Conservation (phyloP, 2,797 vertebrate genomes). For the Eulemur rubriventer region DNA sequence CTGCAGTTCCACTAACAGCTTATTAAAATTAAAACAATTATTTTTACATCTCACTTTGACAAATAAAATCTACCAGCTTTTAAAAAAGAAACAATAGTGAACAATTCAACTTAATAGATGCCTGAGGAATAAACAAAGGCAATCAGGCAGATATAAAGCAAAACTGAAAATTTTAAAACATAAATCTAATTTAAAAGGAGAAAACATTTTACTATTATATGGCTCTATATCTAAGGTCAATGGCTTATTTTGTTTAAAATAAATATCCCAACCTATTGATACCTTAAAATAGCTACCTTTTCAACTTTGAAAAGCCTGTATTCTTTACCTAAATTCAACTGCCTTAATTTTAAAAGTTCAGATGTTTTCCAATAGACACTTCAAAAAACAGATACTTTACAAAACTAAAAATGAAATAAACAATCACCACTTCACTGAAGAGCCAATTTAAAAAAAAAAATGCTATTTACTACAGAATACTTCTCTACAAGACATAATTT, state of each 20-base stretch:
- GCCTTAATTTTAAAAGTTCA: not conserved
- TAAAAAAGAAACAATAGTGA: not conserved
- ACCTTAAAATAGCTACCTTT: conserved; percentile 28
- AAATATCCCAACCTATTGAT: not conserved
- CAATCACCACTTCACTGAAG: not conserved
- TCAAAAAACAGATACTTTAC: not conserved
- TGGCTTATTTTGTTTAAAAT: conserved; percentile 20
- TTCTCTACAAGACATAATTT: not conserved
- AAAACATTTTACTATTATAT: not conserved
- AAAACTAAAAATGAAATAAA: conserved; percentile 8
- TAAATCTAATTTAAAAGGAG: conserved; percentile 25
- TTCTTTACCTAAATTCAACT: conserved; percentile 29
- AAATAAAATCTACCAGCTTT: not conserved
- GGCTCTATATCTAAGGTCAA: not conserved
- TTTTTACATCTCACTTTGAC: not conserved
- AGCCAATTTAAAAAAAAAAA: not conserved
- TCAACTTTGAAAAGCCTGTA: not conserved
- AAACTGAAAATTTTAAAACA: not conserved
- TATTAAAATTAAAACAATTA: not conserved
- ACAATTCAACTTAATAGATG: conserved; percentile 10
- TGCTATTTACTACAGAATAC: not conserved
- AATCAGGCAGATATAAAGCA: conserved; percentile 2
- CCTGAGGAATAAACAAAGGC: conserved; percentile 41
- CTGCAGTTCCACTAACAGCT: not conserved
- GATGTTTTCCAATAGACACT: not conserved